A percentile compares a stretch with the other conserved stretches of the same genome.
phyloP scores from a whole-genome alignment of 2,113 vertebrate species.

The Trematocara nigrifrons region DNA sequence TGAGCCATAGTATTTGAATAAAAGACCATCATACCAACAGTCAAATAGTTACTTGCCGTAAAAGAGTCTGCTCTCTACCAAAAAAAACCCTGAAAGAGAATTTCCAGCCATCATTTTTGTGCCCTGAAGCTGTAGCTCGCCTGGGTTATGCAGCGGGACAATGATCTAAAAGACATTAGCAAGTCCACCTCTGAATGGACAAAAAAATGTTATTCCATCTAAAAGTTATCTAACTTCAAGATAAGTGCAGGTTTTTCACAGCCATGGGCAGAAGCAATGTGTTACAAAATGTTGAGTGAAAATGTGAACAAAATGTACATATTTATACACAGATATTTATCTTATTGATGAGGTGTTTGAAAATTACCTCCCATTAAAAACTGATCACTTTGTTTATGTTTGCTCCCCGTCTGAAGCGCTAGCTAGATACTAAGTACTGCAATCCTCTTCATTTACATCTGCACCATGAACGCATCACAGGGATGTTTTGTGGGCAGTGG shows the following conservation, averaged over 20 bases:
- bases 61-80: not conserved
- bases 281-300: not conserved
- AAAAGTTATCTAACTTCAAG: not conserved
- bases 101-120: not conserved
- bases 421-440: not conserved
- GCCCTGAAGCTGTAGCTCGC: not conserved
- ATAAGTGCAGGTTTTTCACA: not conserved
- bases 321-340: not conserved
- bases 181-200: not conserved
- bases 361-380: not conserved
- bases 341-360: not conserved
- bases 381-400: not conserved
- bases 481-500: not conserved
- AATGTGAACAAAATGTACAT: not conserved
- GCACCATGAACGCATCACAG: not conserved
- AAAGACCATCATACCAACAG: not conserved
- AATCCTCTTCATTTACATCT: not conserved
- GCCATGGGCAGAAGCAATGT: not conserved
- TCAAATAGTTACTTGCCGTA: not conserved
- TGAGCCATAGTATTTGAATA: not conserved
- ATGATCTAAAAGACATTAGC: not conserved
- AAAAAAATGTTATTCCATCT: not conserved
- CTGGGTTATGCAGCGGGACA: not conserved
- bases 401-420: rapidly evolving
- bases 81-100: not conserved